Evolutionary conservation across 2,888 invertebrate genomes (phyloP).

Genomic region (Notodonta ziczac): DNA sequence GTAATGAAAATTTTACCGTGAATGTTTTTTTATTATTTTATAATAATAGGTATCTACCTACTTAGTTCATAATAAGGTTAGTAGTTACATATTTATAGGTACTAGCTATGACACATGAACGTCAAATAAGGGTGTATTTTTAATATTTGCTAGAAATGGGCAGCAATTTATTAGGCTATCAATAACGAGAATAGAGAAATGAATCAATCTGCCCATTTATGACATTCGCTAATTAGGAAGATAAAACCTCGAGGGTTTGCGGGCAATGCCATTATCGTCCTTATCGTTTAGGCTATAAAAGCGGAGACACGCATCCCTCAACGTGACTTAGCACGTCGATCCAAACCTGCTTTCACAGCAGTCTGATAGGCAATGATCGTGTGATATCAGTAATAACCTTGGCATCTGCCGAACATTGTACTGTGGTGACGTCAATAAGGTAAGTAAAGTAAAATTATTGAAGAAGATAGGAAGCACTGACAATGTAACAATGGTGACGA

Average conservation of each 20-base stretch:
- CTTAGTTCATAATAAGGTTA: too few relatives aligned
- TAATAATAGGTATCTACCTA: too few relatives aligned
- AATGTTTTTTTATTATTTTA: too few relatives aligned
- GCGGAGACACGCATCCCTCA: neutral
- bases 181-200: constrained; percentile 2
- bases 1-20: too few relatives aligned
- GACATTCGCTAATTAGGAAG: neutral
- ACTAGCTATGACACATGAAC: neutral
- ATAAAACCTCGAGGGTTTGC: neutral
- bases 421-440: neutral
- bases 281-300: neutral
- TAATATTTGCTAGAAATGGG: neutral
- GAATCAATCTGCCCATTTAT: constrained; percentile 1
- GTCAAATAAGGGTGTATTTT: neutral
- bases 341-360: neutral
- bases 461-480: too few relatives aligned
- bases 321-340: constrained; percentile 2
- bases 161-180: neutral
- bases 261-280: neutral
- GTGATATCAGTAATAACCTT: neutral
- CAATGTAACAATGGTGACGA: too few relatives aligned
- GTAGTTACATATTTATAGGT: too few relatives aligned
- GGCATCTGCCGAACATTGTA: neutral
- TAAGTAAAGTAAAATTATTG: too few relatives aligned
- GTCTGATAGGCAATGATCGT: neutral